Evolutionary conservation across 1,140 invertebrate genomes (phyloP), one percentile per base, ranked within the genome.

Genomic region (Macrobrachium nipponense): DNA sequence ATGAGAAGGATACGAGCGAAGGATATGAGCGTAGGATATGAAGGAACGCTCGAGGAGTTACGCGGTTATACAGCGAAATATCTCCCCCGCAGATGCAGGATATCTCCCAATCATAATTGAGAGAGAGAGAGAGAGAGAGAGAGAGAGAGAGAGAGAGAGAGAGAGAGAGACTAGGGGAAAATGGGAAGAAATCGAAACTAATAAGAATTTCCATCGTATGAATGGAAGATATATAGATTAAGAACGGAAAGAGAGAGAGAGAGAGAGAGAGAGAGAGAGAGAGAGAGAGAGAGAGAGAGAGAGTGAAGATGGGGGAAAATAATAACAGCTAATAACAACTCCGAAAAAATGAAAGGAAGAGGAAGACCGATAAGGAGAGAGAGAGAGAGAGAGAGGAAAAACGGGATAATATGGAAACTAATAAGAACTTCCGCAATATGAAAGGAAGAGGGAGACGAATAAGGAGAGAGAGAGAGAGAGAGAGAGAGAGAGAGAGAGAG

Each of bases 401-500:
- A n/a, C 18, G 75, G 75, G 75, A 11, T 8, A 58, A 20, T 44
- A 20, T 78, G 23, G 68, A 36, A 36, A 12, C 27, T 36, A 36
- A 36, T 36, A 17, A 27, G n/a, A 72, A 12, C 14, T n/a, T 14
- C n/a, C 14, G 2, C 14, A 36, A 20, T n/a, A 72, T n/a, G 20
- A 58, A 17, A 58, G 23, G 75, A 78, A 58, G n/a, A 58, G 20
- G 58, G 7, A 23, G 51, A 58, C 18, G 51, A 44, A 23, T 20
- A 58, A 23, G 75, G 3, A 18, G 15, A 59, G 18, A 44, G 80
- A 44, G 64, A 68, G 44, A n/a, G 61, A 43, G 20, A 27, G 64
- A 44, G 80, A 44, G 80, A 70, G 80, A 51, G 80, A 18, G 80
- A 58, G 68, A 70, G 68, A 75, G 81, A 60, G 78, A 64, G 59